Evolutionary conservation across 2,113 vertebrate species (phyloP).

Genomic region (Neolamprologus ventralis): DNA sequence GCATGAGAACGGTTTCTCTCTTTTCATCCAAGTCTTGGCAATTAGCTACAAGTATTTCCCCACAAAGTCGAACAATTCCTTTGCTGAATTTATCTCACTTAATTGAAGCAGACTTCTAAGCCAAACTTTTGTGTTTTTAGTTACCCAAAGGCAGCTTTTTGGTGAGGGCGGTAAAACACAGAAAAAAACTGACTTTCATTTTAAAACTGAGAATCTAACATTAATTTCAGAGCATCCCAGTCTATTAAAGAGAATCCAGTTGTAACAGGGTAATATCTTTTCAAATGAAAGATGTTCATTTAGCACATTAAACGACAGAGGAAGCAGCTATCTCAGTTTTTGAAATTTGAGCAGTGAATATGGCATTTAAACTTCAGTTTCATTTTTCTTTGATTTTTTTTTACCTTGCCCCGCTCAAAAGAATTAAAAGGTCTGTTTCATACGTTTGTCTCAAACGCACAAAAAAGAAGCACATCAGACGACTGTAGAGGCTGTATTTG

Average conservation of each 20-base stretch:
- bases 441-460: not conserved
- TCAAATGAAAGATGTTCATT: not conserved
- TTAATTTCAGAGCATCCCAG: not conserved
- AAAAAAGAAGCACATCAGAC: not conserved
- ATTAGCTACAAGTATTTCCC: not conserved
- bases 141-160: not conserved
- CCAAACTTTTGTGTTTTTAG: not conserved
- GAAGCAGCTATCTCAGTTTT: not conserved
- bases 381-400: not conserved
- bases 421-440: not conserved
- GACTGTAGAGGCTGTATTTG: not conserved
- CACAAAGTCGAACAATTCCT: not conserved
- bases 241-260: not conserved
- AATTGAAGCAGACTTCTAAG: not conserved
- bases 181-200: not conserved
- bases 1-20: not conserved
- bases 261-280: not conserved
- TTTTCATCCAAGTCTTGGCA: not conserved
- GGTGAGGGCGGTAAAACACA: not conserved
- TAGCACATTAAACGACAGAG: not conserved
- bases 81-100: not conserved
- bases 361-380: not conserved
- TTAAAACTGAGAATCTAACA: not conserved
- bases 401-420: fast-evolving
- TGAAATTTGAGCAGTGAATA: not conserved